Conservation (phyloP, 2,113 vertebrate genomes). For the Bucco capensis region DNA sequence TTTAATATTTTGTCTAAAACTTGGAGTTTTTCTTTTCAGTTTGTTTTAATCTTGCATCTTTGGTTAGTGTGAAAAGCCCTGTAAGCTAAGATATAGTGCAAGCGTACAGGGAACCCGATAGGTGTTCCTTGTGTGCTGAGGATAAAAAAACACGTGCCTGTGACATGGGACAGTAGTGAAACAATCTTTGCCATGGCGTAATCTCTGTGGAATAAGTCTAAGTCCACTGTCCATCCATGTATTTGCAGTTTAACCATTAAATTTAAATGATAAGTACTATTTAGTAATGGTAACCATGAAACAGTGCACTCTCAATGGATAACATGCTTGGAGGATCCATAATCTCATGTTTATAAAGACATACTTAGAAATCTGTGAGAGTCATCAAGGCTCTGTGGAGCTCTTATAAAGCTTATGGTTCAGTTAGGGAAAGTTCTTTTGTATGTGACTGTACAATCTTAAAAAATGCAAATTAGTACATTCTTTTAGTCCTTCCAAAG, state of each 20-base stretch:
- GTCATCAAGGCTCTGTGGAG: not conserved
- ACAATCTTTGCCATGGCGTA: not conserved
- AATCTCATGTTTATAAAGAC: not conserved
- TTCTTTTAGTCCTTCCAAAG: not conserved
- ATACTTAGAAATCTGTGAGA: not conserved
- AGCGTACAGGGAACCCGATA: not conserved
- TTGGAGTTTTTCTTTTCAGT: not conserved
- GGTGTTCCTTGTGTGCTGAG: not conserved
- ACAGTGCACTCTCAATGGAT: accelerated
- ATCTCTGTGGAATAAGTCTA: not conserved
- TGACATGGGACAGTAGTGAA: not conserved
- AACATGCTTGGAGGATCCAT: not conserved
- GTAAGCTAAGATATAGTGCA: not conserved
- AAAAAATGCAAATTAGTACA: not conserved
- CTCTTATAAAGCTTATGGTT: not conserved
- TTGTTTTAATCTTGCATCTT: not conserved
- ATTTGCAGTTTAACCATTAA: not conserved
- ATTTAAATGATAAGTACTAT: not conserved
- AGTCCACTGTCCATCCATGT: not conserved
- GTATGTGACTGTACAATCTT: not conserved
- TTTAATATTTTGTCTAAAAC: not conserved
- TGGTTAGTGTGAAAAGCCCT: not conserved
- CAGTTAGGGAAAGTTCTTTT: not conserved
- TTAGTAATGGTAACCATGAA: not conserved
- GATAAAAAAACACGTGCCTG: not conserved